A percentile compares a stretch with the other conserved stretches of the same genome.
These are phyloP conservation scores for Sphaerophoria rueppellii DNA, from an alignment of 2,888 invertebrate species.

Conservation along the genomic window DNA sequence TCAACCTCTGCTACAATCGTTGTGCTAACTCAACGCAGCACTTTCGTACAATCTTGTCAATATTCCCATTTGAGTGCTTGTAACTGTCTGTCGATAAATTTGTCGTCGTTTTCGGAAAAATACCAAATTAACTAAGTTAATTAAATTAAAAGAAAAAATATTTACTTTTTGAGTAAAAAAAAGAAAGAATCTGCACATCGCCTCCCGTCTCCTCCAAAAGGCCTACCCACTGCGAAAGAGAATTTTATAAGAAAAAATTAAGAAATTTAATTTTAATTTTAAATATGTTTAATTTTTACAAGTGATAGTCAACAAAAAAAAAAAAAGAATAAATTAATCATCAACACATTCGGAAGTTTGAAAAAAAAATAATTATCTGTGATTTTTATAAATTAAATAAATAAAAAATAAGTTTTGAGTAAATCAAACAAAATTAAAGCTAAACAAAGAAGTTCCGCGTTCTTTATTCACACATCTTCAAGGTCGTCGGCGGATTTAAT, in stretches of 20 bases:
- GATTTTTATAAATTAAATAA: conserved; percentile 65
- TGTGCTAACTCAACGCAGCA: conserved; percentile 38
- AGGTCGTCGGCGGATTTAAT: conserved; percentile 80
- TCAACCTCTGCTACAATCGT: conserved; percentile 34
- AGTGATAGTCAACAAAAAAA: conserved; percentile 69
- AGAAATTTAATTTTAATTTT: conserved; percentile 60
- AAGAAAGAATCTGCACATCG: conserved; percentile 64
- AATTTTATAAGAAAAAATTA: conserved; percentile 48
- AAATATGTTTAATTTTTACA: conserved; percentile 66
- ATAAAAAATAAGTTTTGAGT: conserved; percentile 62
- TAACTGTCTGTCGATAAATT: conserved; percentile 43
- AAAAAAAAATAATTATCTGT: conserved; percentile 67
- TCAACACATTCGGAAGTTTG: conserved; percentile 54
- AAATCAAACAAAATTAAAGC: conserved; percentile 73
- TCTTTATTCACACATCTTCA: conserved; percentile 74
- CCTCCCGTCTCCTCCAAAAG: conserved; percentile 82
- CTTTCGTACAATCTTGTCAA: conserved; percentile 31
- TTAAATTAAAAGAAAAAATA: conserved; percentile 22
- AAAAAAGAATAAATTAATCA: conserved; percentile 54
- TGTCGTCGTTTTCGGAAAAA: conserved; percentile 15
- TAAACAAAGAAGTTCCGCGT: conserved; percentile 64
- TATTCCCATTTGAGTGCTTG: conserved; percentile 36
- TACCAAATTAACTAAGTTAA: conserved; percentile 25
- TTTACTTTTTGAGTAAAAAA: conserved; percentile 36
- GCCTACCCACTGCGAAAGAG: conserved; percentile 78